Conservation (phyloP, 1,140 invertebrate genomes). For the Yoshiicerus persimilis region DNA sequence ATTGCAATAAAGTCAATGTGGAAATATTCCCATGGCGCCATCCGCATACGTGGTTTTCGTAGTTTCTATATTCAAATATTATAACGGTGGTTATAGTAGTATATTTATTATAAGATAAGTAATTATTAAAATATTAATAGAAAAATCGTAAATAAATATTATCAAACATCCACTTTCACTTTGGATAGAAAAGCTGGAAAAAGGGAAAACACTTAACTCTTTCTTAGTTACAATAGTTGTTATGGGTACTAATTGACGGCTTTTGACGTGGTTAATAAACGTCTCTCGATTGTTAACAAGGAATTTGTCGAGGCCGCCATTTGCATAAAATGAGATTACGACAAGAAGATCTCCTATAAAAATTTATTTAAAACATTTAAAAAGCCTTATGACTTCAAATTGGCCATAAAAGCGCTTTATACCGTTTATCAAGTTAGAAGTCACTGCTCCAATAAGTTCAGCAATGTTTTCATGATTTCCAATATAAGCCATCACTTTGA, state of each 20-base stretch:
- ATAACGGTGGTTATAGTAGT: no score
- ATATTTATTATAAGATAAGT: no score
- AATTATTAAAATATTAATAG: no score
- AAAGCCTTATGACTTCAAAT: no score
- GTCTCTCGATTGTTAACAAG: not conserved
- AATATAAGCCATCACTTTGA: constrained; percentile 34
- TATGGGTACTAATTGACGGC: not conserved
- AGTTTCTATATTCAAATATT: no score
- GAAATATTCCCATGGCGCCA: not conserved
- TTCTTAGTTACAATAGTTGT: not conserved
- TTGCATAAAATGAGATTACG: not conserved
- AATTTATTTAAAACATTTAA: no score
- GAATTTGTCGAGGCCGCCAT: not conserved
- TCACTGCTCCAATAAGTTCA: constrained; percentile 19
- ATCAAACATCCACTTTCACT: no score
- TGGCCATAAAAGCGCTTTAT: no score
- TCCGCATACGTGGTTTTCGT: not conserved
- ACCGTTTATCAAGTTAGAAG: not conserved
- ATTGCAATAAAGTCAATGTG: not conserved
- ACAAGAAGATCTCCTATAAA: not conserved
- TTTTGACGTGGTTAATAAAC: not conserved
- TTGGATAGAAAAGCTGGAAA: no score
- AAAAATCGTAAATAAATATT: not conserved
- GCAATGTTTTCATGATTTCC: constrained; percentile 16
- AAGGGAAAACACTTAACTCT: not conserved